Evolutionary conservation across 1,140 invertebrate genomes (phyloP).

Genomic region (Mercenaria mercenaria): DNA sequence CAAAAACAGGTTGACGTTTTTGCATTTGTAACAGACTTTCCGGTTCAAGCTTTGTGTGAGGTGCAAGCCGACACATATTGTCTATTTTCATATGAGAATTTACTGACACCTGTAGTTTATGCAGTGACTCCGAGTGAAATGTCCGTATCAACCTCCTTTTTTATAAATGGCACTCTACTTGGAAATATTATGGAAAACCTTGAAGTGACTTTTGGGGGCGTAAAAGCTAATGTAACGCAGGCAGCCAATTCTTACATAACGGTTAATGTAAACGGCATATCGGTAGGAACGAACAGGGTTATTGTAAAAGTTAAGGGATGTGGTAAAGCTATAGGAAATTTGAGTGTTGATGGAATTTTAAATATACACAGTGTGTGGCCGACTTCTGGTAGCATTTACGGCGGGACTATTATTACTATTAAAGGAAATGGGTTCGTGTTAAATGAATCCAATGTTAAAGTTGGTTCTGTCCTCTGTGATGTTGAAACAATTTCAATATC

Average conservation of each 20-base stretch:
- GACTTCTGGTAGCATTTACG: slow-evolving; percentile 68
- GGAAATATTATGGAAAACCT: slow-evolving; percentile 22
- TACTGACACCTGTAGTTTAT: slow-evolving; percentile 14
- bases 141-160: not conserved
- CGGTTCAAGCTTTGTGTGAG: slow-evolving; percentile 15
- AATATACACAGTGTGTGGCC: slow-evolving; percentile 57
- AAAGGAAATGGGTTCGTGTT: slow-evolving; percentile 74
- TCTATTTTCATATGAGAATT: not conserved
- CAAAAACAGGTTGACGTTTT: slow-evolving; percentile 4
- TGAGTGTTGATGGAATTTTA: slow-evolving; percentile 12
- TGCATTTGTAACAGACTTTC: not conserved
- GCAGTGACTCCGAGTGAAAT: slow-evolving; percentile 27
- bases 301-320: slow-evolving; percentile 52
- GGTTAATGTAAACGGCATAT: slow-evolving; percentile 49
- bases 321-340: slow-evolving; percentile 50
- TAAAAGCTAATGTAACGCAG: slow-evolving; percentile 26
- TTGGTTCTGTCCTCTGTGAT: slow-evolving; percentile 71
- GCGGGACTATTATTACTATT: slow-evolving; percentile 69
- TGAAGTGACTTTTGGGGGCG: slow-evolving; percentile 61
- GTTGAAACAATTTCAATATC: slow-evolving; percentile 7
- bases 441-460: slow-evolving; percentile 59
- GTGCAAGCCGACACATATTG: not conserved
- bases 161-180: slow-evolving; percentile 27
- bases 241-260: slow-evolving; percentile 60
- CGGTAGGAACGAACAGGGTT: slow-evolving; percentile 61